Conservation (phyloP, 2,797 vertebrate species). For the Eulemur mongoz region DNA sequence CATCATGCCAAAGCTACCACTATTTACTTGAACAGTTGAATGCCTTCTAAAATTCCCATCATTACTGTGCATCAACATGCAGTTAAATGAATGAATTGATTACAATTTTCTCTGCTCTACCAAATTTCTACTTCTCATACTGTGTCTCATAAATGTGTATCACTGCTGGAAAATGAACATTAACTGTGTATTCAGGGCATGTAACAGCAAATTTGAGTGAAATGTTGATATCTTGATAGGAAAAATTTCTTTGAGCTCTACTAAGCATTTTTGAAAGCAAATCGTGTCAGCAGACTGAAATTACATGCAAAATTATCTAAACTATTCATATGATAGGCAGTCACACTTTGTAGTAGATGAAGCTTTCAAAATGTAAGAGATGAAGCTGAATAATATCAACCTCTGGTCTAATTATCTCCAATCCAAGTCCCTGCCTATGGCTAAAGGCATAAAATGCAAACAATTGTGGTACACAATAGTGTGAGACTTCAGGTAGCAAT, state of each 20-base stretch:
- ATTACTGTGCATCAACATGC: slow-evolving; percentile 77
- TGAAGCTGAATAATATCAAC: slow-evolving; percentile 49
- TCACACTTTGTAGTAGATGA: slow-evolving; percentile 57
- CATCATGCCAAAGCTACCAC: slow-evolving; percentile 59
- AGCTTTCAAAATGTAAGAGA: slow-evolving; percentile 63
- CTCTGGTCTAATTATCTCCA: slow-evolving; percentile 54
- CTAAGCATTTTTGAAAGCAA: slow-evolving; percentile 76
- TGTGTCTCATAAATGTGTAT: slow-evolving; percentile 74
- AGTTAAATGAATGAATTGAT: slow-evolving; percentile 79
- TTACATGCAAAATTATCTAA: slow-evolving; percentile 73
- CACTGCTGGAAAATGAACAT: slow-evolving; percentile 72
- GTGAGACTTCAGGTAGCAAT: background rate
- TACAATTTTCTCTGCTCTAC: slow-evolving; percentile 77
- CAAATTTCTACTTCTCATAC: slow-evolving; percentile 73
- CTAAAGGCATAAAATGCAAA: slow-evolving; percentile 21
- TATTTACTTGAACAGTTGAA: slow-evolving; percentile 71
- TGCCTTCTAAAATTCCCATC: slow-evolving; percentile 69
- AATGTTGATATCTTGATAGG: slow-evolving; percentile 72
- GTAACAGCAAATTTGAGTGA: slow-evolving; percentile 71
- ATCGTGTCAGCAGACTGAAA: slow-evolving; percentile 76
- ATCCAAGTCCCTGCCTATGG: background rate
- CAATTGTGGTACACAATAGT: background rate
- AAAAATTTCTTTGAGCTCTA: slow-evolving; percentile 74
- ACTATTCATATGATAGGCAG: slow-evolving; percentile 67
- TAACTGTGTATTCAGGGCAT: slow-evolving; percentile 71